Percentiles rank a stretch among this genome's conserved stretches.
Evolutionary conservation across 2,797 vertebrate species (phyloP).

Genomic region (Crocodylus rhombifer): DNA sequence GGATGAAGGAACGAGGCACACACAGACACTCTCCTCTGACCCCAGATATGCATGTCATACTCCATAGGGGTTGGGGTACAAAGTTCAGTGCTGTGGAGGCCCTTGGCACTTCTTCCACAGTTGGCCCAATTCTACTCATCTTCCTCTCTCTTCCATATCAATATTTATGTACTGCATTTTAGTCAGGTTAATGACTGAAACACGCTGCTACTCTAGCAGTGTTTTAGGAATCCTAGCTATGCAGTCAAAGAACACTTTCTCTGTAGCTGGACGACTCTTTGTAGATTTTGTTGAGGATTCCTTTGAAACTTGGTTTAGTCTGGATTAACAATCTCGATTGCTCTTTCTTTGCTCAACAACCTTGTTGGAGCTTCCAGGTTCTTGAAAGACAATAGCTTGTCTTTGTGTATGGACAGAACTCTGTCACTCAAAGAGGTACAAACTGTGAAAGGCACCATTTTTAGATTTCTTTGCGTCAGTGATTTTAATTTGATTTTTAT

Average conservation of each 20-base stretch:
- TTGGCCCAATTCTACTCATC: neutral
- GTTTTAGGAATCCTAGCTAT: neutral
- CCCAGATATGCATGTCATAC: neutral
- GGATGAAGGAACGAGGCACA: no score
- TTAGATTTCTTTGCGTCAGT: neutral
- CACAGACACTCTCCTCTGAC: no score
- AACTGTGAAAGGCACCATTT: neutral
- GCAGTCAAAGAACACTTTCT: neutral
- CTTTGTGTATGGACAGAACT: neutral
- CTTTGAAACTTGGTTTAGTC: neutral
- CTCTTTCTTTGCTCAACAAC: neutral
- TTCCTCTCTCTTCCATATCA: neutral
- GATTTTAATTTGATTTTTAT: neutral
- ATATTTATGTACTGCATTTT: neutral
- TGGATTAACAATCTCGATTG: neutral
- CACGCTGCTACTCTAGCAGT: neutral
- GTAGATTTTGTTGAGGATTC: neutral
- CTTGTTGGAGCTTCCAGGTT: neutral
- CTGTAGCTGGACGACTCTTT: neutral
- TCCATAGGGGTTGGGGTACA: neutral
- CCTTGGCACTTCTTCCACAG: neutral
- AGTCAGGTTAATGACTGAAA: neutral
- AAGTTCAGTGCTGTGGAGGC: neutral
- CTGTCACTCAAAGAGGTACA: neutral
- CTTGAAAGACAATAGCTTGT: neutral